Conservation (phyloP, 2,113 vertebrate species). For the Carassius auratus region DNA sequence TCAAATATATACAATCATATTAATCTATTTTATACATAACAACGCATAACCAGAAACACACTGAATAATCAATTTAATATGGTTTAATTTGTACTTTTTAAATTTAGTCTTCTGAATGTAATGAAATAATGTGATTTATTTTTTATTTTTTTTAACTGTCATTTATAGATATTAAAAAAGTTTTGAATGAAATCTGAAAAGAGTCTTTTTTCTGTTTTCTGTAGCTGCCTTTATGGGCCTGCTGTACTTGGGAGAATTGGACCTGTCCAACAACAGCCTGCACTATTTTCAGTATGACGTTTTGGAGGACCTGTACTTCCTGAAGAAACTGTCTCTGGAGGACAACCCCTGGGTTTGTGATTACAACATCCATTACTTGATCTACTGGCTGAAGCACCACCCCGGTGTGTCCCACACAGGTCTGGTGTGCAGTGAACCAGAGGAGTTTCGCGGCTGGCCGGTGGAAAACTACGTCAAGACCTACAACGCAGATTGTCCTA, state of each 20-base stretch:
- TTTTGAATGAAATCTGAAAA: slow-evolving; percentile 70
- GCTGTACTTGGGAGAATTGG: slow-evolving; percentile 87
- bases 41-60: not conserved
- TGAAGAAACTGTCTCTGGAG: slow-evolving; percentile 84
- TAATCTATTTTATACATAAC: not conserved
- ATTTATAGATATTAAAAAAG: slow-evolving; percentile 46
- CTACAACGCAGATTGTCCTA: slow-evolving; percentile 95
- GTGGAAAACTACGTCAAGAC: slow-evolving; percentile 92
- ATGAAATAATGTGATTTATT: no score
- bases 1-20: no score
- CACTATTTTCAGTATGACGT: slow-evolving; percentile 91
- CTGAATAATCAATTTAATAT: slow-evolving; percentile 72
- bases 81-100: slow-evolving; percentile 58
- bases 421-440: slow-evolving; percentile 85
- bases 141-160: no score
- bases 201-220: slow-evolving; percentile 45
- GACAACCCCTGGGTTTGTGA: slow-evolving; percentile 96
- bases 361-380: slow-evolving; percentile 97
- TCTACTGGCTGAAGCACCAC: slow-evolving; percentile 96
- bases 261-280: slow-evolving; percentile 93
- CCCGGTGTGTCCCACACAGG: slow-evolving; percentile 85
- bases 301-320: slow-evolving; percentile 94
- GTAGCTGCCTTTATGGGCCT: slow-evolving; percentile 91
- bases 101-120: no score
- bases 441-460: slow-evolving; percentile 89